Percentiles rank a stretch among this genome's conserved stretches.
phyloP scores from a whole-genome alignment of 2,113 vertebrate species.

The Nestor notabilis region DNA sequence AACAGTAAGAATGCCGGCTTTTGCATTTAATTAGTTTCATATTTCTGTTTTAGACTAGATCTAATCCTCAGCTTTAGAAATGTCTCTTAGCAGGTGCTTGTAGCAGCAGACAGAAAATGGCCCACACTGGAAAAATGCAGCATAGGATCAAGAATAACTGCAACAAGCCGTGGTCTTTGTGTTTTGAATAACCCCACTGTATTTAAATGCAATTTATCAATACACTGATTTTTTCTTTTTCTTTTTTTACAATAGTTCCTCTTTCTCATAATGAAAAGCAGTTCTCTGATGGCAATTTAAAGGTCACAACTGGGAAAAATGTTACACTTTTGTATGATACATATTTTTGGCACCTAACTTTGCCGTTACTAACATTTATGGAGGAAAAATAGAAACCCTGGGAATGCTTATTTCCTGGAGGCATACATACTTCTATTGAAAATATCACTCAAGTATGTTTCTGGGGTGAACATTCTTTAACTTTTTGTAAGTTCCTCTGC shows the following conservation, averaged over 20 bases:
- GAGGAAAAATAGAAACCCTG: not conserved
- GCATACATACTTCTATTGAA: not conserved
- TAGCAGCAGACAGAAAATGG: not conserved
- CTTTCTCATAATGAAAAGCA: not conserved
- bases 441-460: not conserved
- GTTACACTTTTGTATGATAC: not conserved
- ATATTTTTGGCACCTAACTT: not conserved
- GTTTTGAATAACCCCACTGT: not conserved
- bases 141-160: not conserved
- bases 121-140: not conserved
- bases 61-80: not conserved
- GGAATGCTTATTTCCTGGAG: not conserved
- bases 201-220: not conserved
- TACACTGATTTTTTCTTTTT: not conserved
- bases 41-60: not conserved
- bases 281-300: not conserved
- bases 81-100: not conserved
- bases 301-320: not conserved
- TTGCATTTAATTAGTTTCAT: not conserved
- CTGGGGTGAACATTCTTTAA: not conserved
- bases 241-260: not conserved
- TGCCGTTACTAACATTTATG: not conserved
- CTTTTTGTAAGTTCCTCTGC: not conserved
- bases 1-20: not conserved
- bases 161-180: not conserved